Evolutionary conservation across 2,888 invertebrate genomes (phyloP), one percentile per base, ranked within the genome.

Genomic region (Troides helena): DNA sequence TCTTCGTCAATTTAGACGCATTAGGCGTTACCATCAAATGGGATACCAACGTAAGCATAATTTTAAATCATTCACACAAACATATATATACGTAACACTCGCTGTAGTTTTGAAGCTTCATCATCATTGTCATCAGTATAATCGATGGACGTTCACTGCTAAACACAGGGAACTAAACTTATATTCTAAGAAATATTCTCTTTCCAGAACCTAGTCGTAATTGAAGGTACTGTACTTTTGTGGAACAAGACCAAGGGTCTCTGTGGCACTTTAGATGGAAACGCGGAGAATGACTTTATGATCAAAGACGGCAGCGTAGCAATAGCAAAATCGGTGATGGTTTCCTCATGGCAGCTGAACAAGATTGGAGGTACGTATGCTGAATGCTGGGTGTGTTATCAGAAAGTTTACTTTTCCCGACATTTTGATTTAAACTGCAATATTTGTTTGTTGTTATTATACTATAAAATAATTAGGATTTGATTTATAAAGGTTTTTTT

Each of bases 171-270:
- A 10, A 14, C 46, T 3, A 43, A 43, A 12, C 43, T 46, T 30
- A 30, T 30, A 3, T 30, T 14, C 14, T 46, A 12, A 46, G 65
- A 68, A 60, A 8, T 56, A 23, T 58, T 36, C n/a, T 62, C 18
- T 59, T 73, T 77, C 72, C 85, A 95, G 94, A 94, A 95, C 80
- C 84, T 95, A 72, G 89, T 97, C 7, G 91, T 95, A 72, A 88
- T 97, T 0, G 95, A 95, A 80, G 95, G 95, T 0, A 92, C 94
- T 1, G 94, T 95, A 36, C 92, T 93, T 2, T 84, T 96, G 53
- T 97, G 97, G 96, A 96, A 96, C 78, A 94, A 95, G 77, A 96
- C 97, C 0, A 95, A 95, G 72, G 98, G 98, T 68, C 89, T 98
- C 0, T 98, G 98, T 81, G 98, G 98, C 0, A 93, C 92, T 0